Evolutionary conservation across 2,888 invertebrate species (phyloP).

Genomic region (Didymodactylos carnosus): DNA sequence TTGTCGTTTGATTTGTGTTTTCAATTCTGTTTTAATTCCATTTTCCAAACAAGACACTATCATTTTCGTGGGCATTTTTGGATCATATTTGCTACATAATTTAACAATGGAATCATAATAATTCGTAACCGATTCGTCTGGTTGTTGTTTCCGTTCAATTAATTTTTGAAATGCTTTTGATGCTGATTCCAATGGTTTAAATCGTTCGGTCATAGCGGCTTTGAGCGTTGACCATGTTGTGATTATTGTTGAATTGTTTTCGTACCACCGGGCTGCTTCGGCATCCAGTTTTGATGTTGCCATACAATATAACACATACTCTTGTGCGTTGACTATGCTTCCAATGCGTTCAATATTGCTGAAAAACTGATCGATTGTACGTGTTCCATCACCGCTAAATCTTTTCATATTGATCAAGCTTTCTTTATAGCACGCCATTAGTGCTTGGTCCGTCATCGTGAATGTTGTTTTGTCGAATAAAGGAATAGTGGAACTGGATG

Average conservation of each 20-base stretch:
- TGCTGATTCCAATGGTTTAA: background rate
- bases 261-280: background rate
- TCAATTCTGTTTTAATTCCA: background rate
- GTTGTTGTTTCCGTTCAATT: background rate
- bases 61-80: background rate
- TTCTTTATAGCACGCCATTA: background rate
- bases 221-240: background rate
- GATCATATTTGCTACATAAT: background rate
- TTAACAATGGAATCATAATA: background rate
- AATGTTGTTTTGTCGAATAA: too few species aligned
- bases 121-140: background rate
- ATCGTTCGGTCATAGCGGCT: background rate
- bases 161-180: background rate
- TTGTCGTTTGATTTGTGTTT: background rate
- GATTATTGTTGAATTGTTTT: background rate
- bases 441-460: background rate
- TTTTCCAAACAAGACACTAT: background rate
- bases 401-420: background rate
- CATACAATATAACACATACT: background rate
- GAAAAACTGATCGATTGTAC: background rate
- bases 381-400: background rate
- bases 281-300: background rate
- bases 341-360: background rate
- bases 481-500: too few species aligned
- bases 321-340: background rate